Evolutionary conservation across 2,113 vertebrate species (phyloP), one percentile per base, ranked within the genome.

Genomic region (Conger conger): DNA sequence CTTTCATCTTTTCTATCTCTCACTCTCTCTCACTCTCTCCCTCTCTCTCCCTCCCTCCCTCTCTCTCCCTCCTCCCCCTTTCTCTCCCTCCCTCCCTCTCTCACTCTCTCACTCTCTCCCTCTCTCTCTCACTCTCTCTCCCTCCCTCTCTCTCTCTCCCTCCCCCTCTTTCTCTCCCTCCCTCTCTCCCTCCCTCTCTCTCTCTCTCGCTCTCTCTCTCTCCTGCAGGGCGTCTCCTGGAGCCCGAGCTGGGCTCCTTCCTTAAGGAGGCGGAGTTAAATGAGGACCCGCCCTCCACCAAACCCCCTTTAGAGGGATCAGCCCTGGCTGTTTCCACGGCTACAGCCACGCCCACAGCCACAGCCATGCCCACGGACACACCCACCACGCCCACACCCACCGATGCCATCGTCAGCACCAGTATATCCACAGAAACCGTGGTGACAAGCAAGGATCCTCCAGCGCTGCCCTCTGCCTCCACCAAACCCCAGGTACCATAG

Each of bases 401-500:
- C 20, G 86, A 77, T 27, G 91, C 80, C 11, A 85, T 87, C 85
- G 90, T 90, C 84, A 92, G 91, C 90, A 93, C 92, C 0, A 92
- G 90, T 80, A 95, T 92, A 87, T 93, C 93, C 2, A 86, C 93
- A 79, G 96, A 97, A 89, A 91, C 93, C 83, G 94, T 92, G 16
- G 94, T 91, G 89, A 96, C 93, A 85, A 95, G 94, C 0, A 96
- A 97, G 89, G 96, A 97, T 89, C 95, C 96, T 88, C 94, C 95
- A 85, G 93, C 95, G 54, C 90, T 95, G 87, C 94, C 96, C n/a
- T 93, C 95, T 54, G 94, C 96, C 23, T 96, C 97, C 79, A 94
- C 95, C 87, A 93, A 93, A 89, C 92, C 95, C 82, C 96, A 97
- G 97, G 96, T 97, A 96, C 93, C 86, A 1, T 54, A 36, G 1